Percentiles rank a stretch among this genome's conserved stretches.
phyloP scores from a whole-genome alignment of 2,113 vertebrate species.

The Pavo muticus region DNA sequence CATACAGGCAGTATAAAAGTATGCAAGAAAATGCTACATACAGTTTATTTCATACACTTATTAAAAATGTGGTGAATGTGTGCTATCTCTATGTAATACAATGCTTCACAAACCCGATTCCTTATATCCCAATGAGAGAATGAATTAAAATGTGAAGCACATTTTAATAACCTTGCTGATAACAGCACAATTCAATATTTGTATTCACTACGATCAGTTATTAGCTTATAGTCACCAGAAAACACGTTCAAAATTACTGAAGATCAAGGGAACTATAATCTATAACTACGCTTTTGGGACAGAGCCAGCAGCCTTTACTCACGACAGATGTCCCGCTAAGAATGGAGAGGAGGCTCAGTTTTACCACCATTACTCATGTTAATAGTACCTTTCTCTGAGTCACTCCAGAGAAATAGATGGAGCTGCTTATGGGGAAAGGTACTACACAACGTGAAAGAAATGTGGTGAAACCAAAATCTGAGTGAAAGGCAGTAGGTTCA shows the following conservation, averaged over 20 bases:
- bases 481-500: conserved; percentile 63
- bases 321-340: conserved; percentile 28
- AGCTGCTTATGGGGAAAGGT: conserved; percentile 19
- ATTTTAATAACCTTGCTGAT: conserved; percentile 48
- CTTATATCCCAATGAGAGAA: conserved; percentile 58
- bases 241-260: conserved; percentile 42
- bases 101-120: conserved; percentile 58
- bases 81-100: conserved; percentile 72
- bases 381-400: conserved; percentile 20
- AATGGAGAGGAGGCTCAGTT: conserved; percentile 50
- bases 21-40: conserved; percentile 70
- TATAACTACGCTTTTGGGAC: conserved; percentile 47
- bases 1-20: conserved; percentile 77
- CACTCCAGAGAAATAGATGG: neutral
- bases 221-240: conserved; percentile 62
- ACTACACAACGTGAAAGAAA: conserved; percentile 3
- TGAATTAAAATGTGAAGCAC: conserved; percentile 57
- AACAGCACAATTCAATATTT: conserved; percentile 51
- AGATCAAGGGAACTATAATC: conserved; percentile 64
- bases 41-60: conserved; percentile 39
- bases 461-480: conserved; percentile 36
- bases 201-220: conserved; percentile 26
- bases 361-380: conserved; percentile 10
- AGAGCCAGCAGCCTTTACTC: conserved; percentile 52
- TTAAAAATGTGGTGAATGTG: conserved; percentile 57